Evolutionary conservation across 2,113 vertebrate species (phyloP), one percentile per base, ranked within the genome.

Genomic region (Engraulis encrasicolus): DNA sequence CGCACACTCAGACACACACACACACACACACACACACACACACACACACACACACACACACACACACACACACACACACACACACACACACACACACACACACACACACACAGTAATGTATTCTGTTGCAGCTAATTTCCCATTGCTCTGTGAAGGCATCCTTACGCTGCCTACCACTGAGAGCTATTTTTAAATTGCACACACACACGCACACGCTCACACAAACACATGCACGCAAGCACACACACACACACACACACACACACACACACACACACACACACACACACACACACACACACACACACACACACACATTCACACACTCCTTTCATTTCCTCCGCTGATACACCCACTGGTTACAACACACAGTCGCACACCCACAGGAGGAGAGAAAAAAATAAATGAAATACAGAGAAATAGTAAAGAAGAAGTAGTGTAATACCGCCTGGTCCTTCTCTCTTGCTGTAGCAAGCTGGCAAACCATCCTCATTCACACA

Each of bases 161-260:
- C 90, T 91, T 93, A 90, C 87, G 88, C 90, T 92, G 89, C 88
- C 81, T 90, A 89, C 85, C 88, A 89, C 89, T 87, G 78, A 27
- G 6, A 88, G 93, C 94, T 93, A 94, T 94, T 93, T 94, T 91
- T 93, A 93, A 86, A 79, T 61, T 81, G 87, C 91, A 82, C 85
- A 89, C 78, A 91, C 89, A 84, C n/a, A n/a, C n/a, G n/a, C n/a
- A n/a, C n/a, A n/a, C n/a, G n/a, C n/a, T n/a, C n/a, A n/a, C n/a
- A n/a, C n/a, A n/a, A n/a, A n/a, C n/a, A n/a, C n/a, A n/a, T n/a
- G n/a, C n/a, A n/a, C n/a, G n/a, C n/a, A n/a, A n/a, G n/a, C n/a
- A n/a, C n/a, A n/a, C n/a, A n/a, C n/a, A n/a, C n/a, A n/a, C n/a
- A n/a, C n/a, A n/a, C n/a, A n/a, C n/a, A n/a, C n/a, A n/a, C n/a